phyloP scores from a whole-genome alignment of 2,113 vertebrate genomes.

The Macrotis lagotis region DNA sequence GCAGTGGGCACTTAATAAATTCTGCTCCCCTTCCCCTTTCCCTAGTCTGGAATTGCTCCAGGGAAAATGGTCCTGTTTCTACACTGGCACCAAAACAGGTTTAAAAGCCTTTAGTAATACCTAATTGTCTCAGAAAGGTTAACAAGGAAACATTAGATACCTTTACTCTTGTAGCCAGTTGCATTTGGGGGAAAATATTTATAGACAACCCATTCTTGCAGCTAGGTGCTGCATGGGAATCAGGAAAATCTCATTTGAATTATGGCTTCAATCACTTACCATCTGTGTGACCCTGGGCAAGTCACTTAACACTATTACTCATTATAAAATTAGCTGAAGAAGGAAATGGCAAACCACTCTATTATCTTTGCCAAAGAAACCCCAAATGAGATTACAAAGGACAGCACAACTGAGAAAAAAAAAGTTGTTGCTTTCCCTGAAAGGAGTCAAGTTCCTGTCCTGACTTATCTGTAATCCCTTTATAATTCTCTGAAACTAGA shows the following conservation, averaged over 20 bases:
- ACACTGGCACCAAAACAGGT: not conserved
- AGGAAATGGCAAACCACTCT: not conserved
- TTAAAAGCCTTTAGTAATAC: not conserved
- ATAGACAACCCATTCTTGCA: not conserved
- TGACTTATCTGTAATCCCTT: not conserved
- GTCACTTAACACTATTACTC: not conserved
- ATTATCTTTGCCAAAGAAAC: not conserved
- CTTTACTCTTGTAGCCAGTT: not conserved
- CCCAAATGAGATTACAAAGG: not conserved
- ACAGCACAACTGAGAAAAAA: not conserved
- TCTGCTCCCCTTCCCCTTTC: not conserved
- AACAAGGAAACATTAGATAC: not conserved
- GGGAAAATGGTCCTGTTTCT: not conserved
- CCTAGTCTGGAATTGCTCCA: not conserved
- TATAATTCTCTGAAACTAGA: not conserved
- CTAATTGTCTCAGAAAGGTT: not conserved
- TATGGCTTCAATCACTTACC: not conserved
- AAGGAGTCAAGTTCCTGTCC: not conserved
- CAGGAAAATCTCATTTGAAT: not conserved
- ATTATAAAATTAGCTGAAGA: not conserved
- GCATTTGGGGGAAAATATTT: not conserved
- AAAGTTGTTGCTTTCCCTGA: not conserved
- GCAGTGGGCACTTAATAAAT: not conserved
- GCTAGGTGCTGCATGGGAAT: not conserved
- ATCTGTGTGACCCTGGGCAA: not conserved